These are phyloP conservation scores for Himalopsyche anomala DNA, from an alignment of 2,888 invertebrate genomes.

Conservation along the genomic window DNA sequence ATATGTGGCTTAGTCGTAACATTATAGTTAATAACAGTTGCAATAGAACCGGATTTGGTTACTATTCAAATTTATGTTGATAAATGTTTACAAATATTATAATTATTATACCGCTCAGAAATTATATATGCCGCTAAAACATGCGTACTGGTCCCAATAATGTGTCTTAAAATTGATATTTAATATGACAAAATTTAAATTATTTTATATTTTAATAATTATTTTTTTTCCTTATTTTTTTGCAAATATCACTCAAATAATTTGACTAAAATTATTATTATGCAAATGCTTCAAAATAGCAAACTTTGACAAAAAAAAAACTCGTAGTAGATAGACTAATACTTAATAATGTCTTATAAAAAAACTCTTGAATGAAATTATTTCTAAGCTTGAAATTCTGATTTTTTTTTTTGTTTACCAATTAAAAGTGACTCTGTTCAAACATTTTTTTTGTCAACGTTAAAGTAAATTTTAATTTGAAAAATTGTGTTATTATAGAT, in stretches of 20 bases:
- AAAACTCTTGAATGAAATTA: no score
- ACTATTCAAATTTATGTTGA: conserved; percentile 62
- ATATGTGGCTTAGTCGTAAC: conserved; percentile 58
- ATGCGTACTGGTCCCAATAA: conserved; percentile 46
- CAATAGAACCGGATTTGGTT: conserved; percentile 76
- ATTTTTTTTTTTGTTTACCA: no score
- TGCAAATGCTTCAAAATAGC: no score
- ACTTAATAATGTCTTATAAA: no score
- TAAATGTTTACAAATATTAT: conserved; percentile 61
- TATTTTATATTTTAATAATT: not conserved
- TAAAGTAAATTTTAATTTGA: no score
- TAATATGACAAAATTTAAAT: no score
- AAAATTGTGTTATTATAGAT: not conserved
- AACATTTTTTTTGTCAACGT: no score
- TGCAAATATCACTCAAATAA: not conserved
- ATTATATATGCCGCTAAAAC: conserved; percentile 48
- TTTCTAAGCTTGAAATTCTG: no score
- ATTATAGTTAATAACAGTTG: conserved; percentile 67
- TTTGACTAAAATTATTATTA: not conserved
- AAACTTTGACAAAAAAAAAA: conserved; percentile 17
- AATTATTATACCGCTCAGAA: conserved; percentile 52
- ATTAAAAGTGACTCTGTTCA: no score
- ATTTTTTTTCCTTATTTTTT: no score
- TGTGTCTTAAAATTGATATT: not conserved
- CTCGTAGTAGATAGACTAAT: no score